Base-by-base conservation (phyloP, 2,888 invertebrate species). In the Anoplius nigerrimus region DNA sequence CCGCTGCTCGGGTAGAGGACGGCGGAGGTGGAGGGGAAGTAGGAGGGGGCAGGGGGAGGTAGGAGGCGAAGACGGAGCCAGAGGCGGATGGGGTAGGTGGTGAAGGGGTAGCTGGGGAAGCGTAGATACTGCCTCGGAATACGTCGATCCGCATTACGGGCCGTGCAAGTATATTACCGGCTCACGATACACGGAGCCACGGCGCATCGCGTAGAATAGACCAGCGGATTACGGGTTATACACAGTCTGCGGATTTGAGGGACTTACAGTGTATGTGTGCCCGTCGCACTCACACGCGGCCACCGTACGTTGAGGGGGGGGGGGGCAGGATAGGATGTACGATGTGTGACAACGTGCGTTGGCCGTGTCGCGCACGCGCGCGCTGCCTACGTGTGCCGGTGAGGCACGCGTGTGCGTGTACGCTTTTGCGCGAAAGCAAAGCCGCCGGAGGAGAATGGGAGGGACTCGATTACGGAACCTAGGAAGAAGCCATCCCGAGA, bases 151-250 rank as follows among this genome's bases (percentile, higher is more conserved):
- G 66, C 65, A 76, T 78, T 76, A 79, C 61, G 73, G 64, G 61
- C 64, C 61, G 63, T 57, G 66, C 74, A 18, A 27, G 75, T 73
- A 76, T 78, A 80, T 80, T 74, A 79, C 66, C 73, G 75, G 70
- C 72, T 69, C 62, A 69, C 68, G 71, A 79, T 77, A 75, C 73
- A 69, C 72, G 71, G 71, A 76, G 78, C 72, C 72, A 60, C 71
- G 72, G 65, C 73, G 71, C 70, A 72, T 71, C 71, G 66, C 52
- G 56, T 59, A 79, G 81, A 79, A 80, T 80, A 79, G 80, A 81
- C 74, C 78, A 75, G 68, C 66, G 78, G 82, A 83, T 84, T 81
- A 82, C 74, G 79, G 80, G 79, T 80, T 82, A 81, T 81, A 83
- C 75, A 81, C 75, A 77, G 80, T 74, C 79, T 75, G 74, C 66